Percentiles rank a stretch among this genome's conserved stretches.
These are phyloP conservation scores for Ia io DNA, from an alignment of 2,113 vertebrate genomes.

Conservation along the genomic window DNA sequence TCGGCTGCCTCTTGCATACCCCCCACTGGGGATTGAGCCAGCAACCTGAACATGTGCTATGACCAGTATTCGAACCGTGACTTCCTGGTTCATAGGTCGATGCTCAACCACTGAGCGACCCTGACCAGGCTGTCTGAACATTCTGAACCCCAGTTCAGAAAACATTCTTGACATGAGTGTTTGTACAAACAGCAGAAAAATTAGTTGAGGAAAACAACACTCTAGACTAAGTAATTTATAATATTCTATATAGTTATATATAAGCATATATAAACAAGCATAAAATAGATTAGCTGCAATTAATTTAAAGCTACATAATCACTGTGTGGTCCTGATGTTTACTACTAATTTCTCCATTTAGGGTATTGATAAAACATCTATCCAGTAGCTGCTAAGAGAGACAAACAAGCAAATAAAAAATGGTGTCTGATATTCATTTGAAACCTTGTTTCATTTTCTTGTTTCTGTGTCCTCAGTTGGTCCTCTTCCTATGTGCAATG, in stretches of 20 bases:
- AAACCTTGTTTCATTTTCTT: not conserved
- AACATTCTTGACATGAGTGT: not conserved
- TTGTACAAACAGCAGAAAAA: not conserved
- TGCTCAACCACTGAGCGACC: too few species aligned
- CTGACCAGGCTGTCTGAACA: not conserved
- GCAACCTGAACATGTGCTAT: too few species aligned
- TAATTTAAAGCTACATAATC: not conserved
- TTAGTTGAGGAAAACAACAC: not conserved
- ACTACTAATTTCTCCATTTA: not conserved
- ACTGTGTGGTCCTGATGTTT: not conserved
- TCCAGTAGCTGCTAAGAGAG: not conserved
- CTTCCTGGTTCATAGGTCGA: too few species aligned
- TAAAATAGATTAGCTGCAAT: not conserved
- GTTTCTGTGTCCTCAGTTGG: not conserved
- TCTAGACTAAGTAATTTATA: not conserved
- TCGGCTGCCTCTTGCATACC: too few species aligned
- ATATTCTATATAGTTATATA: not conserved
- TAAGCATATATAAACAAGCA: not conserved
- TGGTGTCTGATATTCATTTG: not conserved
- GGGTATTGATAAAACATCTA: not conserved
- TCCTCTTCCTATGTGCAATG: not conserved
- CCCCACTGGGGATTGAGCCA: too few species aligned
- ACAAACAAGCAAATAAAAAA: not conserved
- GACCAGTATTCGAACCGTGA: too few species aligned
- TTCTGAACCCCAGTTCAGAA: not conserved